These are phyloP conservation scores for Sussaba pulchella DNA, from an alignment of 2,888 invertebrate species.

Conservation along the genomic window DNA sequence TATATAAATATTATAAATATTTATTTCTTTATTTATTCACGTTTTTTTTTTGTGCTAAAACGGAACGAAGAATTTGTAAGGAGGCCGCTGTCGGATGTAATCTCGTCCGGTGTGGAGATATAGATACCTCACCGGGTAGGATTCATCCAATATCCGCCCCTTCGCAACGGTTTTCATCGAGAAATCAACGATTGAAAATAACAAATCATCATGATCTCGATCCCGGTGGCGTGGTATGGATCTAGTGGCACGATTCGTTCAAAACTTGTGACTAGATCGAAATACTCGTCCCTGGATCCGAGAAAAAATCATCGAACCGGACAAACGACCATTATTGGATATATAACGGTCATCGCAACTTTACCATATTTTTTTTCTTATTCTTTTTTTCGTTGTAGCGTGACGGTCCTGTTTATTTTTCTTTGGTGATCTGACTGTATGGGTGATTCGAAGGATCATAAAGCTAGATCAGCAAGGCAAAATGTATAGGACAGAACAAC, in stretches of 20 bases:
- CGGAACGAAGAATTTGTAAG: conserved; percentile 13
- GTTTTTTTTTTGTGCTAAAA: background rate
- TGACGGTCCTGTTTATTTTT: conserved; percentile 79
- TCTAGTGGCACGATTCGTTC: conserved; percentile 79
- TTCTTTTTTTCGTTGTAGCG: background rate
- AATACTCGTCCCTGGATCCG: conserved; percentile 82
- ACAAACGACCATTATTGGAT: conserved; percentile 9
- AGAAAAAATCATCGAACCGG: conserved; percentile 60
- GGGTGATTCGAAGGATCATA: conserved; percentile 82
- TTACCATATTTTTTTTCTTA: too few relatives aligned
- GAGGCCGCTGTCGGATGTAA: conserved; percentile 77
- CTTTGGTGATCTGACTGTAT: conserved; percentile 88
- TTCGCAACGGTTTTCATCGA: conserved; percentile 41
- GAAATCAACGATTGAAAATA: conserved; percentile 33
- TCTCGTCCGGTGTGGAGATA: conserved; percentile 76
- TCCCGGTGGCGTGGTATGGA: conserved; percentile 78
- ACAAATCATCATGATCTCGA: conserved; percentile 60
- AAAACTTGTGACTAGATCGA: conserved; percentile 84
- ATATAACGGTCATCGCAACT: too few relatives aligned
- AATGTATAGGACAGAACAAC: conserved; percentile 76
- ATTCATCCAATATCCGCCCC: conserved; percentile 80
- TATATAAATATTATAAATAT: too few relatives aligned
- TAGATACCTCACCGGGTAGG: conserved; percentile 82
- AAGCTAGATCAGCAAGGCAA: conserved; percentile 84
- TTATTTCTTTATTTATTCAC: background rate